A percentile compares a stretch with the other conserved stretches of the same genome.
phyloP scores from a whole-genome alignment of 2,888 invertebrate genomes.

The Melinaea menophilus region DNA sequence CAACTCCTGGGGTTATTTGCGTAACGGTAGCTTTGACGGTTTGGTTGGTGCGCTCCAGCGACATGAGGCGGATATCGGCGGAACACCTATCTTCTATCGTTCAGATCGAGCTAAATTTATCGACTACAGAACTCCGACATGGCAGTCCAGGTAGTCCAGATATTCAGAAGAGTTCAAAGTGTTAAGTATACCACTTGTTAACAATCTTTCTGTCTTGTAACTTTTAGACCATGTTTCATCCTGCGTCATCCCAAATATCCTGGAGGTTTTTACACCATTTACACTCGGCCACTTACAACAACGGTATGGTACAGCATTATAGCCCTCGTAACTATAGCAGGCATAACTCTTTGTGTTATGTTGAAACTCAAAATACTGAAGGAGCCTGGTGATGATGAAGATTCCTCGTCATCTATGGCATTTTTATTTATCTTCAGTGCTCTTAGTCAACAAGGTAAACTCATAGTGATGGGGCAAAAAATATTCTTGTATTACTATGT shows the following conservation, averaged over 20 bases:
- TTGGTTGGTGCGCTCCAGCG: slow-evolving; percentile 79
- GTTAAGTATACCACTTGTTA: too few species aligned
- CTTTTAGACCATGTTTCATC: slow-evolving; percentile 79
- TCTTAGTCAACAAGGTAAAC: slow-evolving; percentile 69
- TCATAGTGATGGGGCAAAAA: too few species aligned
- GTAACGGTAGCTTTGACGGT: slow-evolving; percentile 81
- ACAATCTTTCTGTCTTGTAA: not conserved
- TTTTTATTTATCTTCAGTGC: slow-evolving; percentile 66
- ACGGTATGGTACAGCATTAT: slow-evolving; percentile 77
- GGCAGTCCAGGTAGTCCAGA: slow-evolving; percentile 81
- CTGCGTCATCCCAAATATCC: slow-evolving; percentile 82
- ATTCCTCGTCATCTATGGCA: slow-evolving; percentile 65
- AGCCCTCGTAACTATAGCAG: slow-evolving; percentile 48
- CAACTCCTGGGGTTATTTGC: slow-evolving; percentile 81
- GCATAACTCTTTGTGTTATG: slow-evolving; percentile 43
- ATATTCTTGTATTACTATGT: too few species aligned
- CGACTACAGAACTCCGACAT: slow-evolving; percentile 79
- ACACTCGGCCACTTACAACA: slow-evolving; percentile 79
- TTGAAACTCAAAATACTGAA: slow-evolving; percentile 40
- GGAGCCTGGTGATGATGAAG: slow-evolving; percentile 40
- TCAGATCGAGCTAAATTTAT: slow-evolving; percentile 78
- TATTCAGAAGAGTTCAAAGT: slow-evolving; percentile 37
- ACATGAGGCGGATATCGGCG: slow-evolving; percentile 80
- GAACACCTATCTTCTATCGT: slow-evolving; percentile 81
- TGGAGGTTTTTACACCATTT: slow-evolving; percentile 78